phyloP scores from a whole-genome alignment of 2,888 invertebrate genomes.

The Andrena fulva region DNA sequence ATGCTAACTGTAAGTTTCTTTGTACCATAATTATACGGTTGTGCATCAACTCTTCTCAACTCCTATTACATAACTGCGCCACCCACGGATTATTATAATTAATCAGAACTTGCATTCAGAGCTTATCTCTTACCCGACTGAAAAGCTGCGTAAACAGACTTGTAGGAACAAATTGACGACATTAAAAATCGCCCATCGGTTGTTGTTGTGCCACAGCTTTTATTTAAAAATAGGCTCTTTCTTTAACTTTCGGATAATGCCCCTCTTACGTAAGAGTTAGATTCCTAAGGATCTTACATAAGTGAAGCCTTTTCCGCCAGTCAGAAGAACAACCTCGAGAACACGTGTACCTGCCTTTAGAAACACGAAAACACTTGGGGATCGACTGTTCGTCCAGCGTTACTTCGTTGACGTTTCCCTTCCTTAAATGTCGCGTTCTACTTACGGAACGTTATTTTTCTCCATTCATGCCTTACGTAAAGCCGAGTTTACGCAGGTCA shows the following conservation, averaged over 20 bases:
- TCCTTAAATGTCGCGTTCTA: not conserved
- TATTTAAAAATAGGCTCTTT: conserved; percentile 5
- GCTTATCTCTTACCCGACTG: too few relatives aligned
- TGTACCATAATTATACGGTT: too few relatives aligned
- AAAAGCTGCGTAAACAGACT: not conserved
- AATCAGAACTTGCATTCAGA: too few relatives aligned
- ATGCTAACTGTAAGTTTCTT: too few relatives aligned
- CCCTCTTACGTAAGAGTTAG: not conserved
- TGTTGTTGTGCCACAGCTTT: not conserved
- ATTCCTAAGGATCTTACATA: not conserved
- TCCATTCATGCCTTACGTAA: conserved; percentile 45
- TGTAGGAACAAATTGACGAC: not conserved
- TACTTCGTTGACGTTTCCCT: not conserved
- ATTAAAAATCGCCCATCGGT: not conserved
- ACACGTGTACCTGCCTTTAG: not conserved
- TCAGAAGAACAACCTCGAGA: not conserved
- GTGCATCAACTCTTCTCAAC: too few relatives aligned
- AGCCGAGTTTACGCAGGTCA: conserved; percentile 55
- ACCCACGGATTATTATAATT: too few relatives aligned
- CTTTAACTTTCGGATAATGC: conserved; percentile 32
- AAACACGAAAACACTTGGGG: conserved; percentile 4
- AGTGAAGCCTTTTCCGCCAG: not conserved
- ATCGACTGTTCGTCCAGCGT: conserved; percentile 5
- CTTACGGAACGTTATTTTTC: conserved; percentile 29
- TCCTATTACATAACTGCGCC: too few relatives aligned